Evolutionary conservation across 2,797 vertebrate species (phyloP), one percentile per base, ranked within the genome.

Genomic region (Sardinella longiceps): DNA sequence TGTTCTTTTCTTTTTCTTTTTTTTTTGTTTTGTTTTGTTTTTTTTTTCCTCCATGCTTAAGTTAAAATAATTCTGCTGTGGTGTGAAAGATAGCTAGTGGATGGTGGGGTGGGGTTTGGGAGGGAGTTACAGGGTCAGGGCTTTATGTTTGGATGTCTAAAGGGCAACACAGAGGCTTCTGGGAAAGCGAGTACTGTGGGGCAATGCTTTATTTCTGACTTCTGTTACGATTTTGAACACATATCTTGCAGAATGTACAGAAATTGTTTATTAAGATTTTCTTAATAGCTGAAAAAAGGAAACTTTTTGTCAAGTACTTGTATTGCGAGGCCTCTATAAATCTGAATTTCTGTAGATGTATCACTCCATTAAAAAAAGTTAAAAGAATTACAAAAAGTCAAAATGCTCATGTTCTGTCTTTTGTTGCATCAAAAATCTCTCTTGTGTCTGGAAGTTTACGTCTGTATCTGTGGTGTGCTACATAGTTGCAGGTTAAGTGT

Each of bases 211-310:
- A 5, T 89, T 89, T 92, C 90, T 92, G 90, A 92, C 89, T 92
- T 92, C 87, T 90, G 91, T 92, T 91, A 82, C 50, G 82, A 89
- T 91, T 93, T 90, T 77, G 37, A 83, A 90, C 93, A 92, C 94
- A 94, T 94, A 95, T 95, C 94, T 94, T 90, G 86, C 92, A 91
- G 93, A 94, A 93, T 93, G 92, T 94, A 93, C 94, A 94, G 92
- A 92, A 91, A 92, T 84, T 66, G 85, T 90, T 89, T 89, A 89
- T 89, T 85, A 86, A 85, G 85, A 83, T 89, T 92, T 92, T 92
- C 89, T 93, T 93, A 91, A 88, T 92, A 90, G 91, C 88, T 92
- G 77, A 90, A 90, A 86, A 80, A 80, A 82, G 33, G 53, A 66
- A 83, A 86, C 80, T 86, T 90, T 92, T 92, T 91, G 92, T 94